Conservation (phyloP, 2,113 vertebrate genomes). For the Axis porcinus region DNA sequence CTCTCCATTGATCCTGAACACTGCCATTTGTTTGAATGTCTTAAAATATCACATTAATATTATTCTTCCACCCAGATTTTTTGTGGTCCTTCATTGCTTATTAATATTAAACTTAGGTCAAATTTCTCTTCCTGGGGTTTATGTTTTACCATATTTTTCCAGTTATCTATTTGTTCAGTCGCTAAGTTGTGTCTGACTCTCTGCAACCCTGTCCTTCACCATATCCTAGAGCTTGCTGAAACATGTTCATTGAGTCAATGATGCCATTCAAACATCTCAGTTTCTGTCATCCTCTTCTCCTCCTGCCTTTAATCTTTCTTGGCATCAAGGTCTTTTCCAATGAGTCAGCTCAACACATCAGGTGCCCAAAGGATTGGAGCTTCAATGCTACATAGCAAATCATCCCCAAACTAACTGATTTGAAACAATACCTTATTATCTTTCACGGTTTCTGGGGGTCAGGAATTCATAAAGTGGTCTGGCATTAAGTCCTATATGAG, state of each 20-base stretch:
- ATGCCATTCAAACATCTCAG: neutral
- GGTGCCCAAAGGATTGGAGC: neutral
- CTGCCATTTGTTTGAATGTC: neutral
- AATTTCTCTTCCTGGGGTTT: neutral
- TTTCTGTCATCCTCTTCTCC: neutral
- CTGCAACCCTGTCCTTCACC: neutral
- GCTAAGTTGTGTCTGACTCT: neutral
- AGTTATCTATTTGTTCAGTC: neutral
- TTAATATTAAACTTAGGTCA: neutral
- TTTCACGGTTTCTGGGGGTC: neutral
- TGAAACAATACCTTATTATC: neutral
- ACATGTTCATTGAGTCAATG: neutral
- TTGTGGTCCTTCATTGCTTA: neutral
- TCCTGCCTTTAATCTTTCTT: neutral
- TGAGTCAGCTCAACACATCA: neutral
- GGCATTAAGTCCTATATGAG: neutral
- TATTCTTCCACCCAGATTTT: neutral
- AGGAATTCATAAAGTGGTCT: neutral
- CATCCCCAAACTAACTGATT: neutral
- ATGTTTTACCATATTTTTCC: neutral
- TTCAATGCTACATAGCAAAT: neutral
- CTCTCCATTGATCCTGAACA: neutral
- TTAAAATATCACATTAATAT: neutral
- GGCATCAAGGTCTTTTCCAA: neutral
- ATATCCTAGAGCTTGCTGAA: neutral